Conservation (phyloP, 2,113 vertebrate genomes). For the Cynopterus brachyotis region DNA sequence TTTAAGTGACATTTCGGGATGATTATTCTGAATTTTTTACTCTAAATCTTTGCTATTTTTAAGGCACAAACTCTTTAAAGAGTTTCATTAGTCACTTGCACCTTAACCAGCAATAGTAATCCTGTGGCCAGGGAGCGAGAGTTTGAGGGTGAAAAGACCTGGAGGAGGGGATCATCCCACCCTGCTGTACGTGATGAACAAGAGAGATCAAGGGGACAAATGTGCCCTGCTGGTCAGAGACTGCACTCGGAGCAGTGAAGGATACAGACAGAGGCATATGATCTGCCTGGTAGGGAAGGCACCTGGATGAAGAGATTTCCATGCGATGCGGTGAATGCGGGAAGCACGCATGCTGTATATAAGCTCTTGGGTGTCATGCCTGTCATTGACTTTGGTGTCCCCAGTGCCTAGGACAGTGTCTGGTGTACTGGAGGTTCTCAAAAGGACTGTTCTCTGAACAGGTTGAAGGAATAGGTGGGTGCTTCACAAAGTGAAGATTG, state of each 20-base stretch:
- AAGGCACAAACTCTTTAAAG: background rate
- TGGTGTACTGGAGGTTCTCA: background rate
- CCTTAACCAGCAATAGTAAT: background rate
- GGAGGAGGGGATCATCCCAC: background rate
- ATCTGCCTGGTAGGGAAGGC: background rate
- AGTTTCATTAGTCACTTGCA: background rate
- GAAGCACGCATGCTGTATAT: accelerated
- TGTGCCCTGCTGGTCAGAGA: background rate
- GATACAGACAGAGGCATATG: background rate
- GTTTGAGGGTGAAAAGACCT: too few relatives aligned
- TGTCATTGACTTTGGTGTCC: background rate
- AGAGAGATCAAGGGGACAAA: background rate
- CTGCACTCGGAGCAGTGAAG: too few relatives aligned
- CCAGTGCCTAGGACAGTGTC: background rate
- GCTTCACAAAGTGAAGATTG: background rate
- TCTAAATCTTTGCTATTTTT: background rate
- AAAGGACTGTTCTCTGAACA: background rate
- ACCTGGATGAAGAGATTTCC: background rate
- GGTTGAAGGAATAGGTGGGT: background rate
- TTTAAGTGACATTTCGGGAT: background rate
- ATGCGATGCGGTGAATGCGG: accelerated
- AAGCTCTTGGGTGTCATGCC: background rate
- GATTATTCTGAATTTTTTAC: background rate
- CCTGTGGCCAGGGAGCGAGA: background rate
- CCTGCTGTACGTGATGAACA: background rate